Percentiles rank a stretch among this genome's conserved stretches.
Evolutionary conservation across 2,113 vertebrate genomes (phyloP).

Genomic region (Catharus bicknelli): DNA sequence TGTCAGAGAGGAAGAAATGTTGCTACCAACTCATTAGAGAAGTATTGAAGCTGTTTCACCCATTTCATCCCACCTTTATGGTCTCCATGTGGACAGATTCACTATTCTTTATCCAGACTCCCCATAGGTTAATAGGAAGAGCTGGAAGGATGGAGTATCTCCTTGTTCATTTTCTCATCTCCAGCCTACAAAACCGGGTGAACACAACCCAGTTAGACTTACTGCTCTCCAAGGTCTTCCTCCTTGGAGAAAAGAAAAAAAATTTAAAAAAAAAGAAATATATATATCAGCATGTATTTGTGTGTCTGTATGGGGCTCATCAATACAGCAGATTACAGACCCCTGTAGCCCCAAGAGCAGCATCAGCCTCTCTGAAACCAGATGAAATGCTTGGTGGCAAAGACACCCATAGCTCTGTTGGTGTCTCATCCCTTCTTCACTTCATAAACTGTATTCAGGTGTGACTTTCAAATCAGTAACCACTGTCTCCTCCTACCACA

Average conservation of each 20-base stretch:
- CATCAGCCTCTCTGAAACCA: not conserved
- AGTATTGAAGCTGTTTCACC: not conserved
- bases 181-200: not conserved
- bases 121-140: not conserved
- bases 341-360: accelerated
- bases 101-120: not conserved
- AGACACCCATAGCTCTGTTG: not conserved
- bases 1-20: not conserved
- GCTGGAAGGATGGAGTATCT: not conserved
- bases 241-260: not conserved
- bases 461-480: not conserved
- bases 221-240: not conserved
- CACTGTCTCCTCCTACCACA: not conserved
- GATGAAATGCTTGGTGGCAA: not conserved
- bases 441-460: not conserved
- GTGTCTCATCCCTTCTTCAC: not conserved
- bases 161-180: not conserved
- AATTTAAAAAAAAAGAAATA: not conserved
- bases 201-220: not conserved
- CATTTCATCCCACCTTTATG: not conserved
- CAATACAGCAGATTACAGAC: not conserved
- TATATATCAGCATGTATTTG: not conserved
- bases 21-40: not conserved
- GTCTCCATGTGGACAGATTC: not conserved
- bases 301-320: not conserved